Evolutionary conservation across 2,797 vertebrate species (phyloP).

Genomic region (Ctenosaura bakeri): DNA sequence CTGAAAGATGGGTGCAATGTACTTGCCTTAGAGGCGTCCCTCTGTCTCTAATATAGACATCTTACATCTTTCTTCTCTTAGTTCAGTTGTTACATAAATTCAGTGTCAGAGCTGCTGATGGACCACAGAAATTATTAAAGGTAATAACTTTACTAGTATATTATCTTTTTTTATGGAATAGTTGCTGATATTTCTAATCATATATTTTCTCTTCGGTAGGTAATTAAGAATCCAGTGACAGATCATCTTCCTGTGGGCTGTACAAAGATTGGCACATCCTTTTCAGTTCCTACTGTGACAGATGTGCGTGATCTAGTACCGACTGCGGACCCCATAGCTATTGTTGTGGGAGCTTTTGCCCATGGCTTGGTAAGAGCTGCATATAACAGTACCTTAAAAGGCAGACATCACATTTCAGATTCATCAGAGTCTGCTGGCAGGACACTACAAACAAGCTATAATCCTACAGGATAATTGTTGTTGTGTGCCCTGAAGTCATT

Average conservation of each 20-base stretch:
- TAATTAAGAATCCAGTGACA: conserved; percentile 96
- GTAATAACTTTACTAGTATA: conserved; percentile 62
- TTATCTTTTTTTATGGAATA: not conserved
- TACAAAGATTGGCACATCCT: conserved; percentile 90
- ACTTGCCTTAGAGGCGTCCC: not conserved
- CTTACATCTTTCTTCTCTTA: conserved; percentile 60
- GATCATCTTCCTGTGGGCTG: conserved; percentile 95
- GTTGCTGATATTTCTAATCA: not conserved
- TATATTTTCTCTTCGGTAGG: conserved; percentile 64
- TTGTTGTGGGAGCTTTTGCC: conserved; percentile 96
- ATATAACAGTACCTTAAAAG: not conserved
- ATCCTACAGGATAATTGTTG: not conserved
- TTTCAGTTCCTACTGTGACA: conserved; percentile 82
- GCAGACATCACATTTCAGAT: not conserved
- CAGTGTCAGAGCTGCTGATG: conserved; percentile 94
- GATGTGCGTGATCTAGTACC: conserved; percentile 87
- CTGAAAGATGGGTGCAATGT: not conserved
- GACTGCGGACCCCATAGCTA: conserved; percentile 84
- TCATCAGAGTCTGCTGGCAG: not conserved
- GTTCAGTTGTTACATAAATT: conserved; percentile 98
- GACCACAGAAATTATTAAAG: conserved; percentile 92
- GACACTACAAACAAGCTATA: not conserved
- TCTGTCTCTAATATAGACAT: not conserved
- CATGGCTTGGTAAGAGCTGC: conserved; percentile 89
- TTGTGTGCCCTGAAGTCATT: no score